These are phyloP conservation scores for Hylia prasina DNA, from an alignment of 2,113 vertebrate genomes.

Conservation along the genomic window DNA sequence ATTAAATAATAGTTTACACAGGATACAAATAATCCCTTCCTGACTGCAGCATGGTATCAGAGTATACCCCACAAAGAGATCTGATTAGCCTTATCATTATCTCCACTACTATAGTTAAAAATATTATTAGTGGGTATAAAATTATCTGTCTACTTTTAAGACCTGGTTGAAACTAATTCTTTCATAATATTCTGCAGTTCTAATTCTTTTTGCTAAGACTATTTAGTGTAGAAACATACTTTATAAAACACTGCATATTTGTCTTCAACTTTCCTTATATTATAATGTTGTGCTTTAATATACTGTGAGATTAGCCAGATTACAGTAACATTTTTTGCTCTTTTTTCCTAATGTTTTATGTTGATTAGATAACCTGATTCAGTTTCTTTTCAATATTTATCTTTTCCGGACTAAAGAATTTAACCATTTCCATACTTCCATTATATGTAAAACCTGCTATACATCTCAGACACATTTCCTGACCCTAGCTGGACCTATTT, in stretches of 20 bases:
- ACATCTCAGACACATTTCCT: conserved; percentile 35
- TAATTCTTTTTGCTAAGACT: background rate
- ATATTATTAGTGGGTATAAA: conserved; percentile 9
- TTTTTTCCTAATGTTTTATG: background rate
- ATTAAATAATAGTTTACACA: background rate
- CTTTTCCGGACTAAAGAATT: background rate
- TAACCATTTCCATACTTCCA: background rate
- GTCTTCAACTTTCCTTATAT: background rate
- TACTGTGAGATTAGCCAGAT: background rate
- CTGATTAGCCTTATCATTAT: background rate
- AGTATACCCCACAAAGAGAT: background rate
- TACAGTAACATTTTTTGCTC: background rate
- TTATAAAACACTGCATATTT: background rate
- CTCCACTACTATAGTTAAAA: background rate
- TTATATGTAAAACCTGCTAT: background rate
- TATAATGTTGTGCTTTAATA: background rate
- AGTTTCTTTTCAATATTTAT: background rate
- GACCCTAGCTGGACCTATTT: conserved; percentile 12
- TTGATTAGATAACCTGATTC: background rate
- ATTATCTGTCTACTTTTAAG: background rate
- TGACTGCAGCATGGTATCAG: background rate
- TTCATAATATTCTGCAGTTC: background rate
- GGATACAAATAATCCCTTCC: background rate
- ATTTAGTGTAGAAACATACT: background rate
- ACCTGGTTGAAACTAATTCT: background rate